A percentile compares a stretch with the other conserved stretches of the same genome.
Conservation (phyloP, 2,113 vertebrate species). For the Vireo altiloquus region DNA sequence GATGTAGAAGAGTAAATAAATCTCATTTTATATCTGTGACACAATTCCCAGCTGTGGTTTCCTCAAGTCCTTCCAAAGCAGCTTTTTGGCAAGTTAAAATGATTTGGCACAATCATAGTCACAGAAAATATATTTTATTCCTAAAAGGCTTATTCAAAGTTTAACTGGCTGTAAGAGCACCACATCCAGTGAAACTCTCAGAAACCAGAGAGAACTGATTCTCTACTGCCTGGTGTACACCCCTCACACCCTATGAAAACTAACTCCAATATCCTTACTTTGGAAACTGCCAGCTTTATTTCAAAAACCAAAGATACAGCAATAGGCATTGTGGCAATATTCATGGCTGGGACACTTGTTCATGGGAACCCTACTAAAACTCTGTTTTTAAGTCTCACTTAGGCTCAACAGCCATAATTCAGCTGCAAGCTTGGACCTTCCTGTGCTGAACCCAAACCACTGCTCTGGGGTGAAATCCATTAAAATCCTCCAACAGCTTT, state of each 20-base stretch:
- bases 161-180: slow-evolving; percentile 25
- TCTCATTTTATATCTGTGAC: slow-evolving; percentile 64
- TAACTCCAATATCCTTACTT: background rate
- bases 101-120: slow-evolving; percentile 51
- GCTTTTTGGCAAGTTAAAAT: slow-evolving; percentile 54
- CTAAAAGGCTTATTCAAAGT: slow-evolving; percentile 63
- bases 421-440: background rate
- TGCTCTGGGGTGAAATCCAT: background rate
- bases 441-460: background rate
- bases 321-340: background rate
- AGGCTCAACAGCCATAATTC: background rate
- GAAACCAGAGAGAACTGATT: background rate
- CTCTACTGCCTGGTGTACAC: background rate
- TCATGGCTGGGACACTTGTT: background rate
- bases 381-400: background rate
- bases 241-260: background rate
- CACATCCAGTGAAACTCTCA: background rate
- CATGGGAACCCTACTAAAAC: background rate
- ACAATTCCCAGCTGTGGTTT: slow-evolving; percentile 65
- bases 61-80: slow-evolving; percentile 53
- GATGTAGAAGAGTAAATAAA: slow-evolving; percentile 56
- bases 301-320: background rate
- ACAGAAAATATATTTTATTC: slow-evolving; percentile 62
- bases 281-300: background rate
- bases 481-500: background rate